These are phyloP conservation scores for Drosophila siamana DNA, from an alignment of 2,888 invertebrate species.

Conservation along the genomic window DNA sequence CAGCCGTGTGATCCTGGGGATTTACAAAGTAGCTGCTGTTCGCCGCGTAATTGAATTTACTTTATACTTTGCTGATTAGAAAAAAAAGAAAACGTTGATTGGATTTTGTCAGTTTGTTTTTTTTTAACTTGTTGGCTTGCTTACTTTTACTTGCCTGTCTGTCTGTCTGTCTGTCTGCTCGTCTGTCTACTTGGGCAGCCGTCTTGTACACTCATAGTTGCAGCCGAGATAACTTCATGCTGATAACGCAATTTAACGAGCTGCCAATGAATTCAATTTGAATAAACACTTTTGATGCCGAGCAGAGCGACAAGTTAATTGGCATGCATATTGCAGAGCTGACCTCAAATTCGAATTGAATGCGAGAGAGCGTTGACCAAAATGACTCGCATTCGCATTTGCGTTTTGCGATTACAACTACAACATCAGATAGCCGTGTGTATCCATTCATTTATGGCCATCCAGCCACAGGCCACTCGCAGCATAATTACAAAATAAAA, in stretches of 20 bases:
- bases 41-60: slow-evolving; percentile 79
- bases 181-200: slow-evolving; percentile 6
- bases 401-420: slow-evolving; percentile 32
- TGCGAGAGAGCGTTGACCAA: slow-evolving; percentile 19
- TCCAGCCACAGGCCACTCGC: slow-evolving; percentile 34
- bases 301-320: no score
- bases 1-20: slow-evolving; percentile 74
- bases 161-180: slow-evolving; percentile 4
- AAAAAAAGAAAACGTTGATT: slow-evolving; percentile 66
- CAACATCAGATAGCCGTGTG: background rate
- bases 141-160: background rate
- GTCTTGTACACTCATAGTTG: background rate
- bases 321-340: slow-evolving; percentile 8
- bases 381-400: slow-evolving; percentile 6
- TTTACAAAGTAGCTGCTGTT: slow-evolving; percentile 71
- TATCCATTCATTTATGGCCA: slow-evolving; percentile 18
- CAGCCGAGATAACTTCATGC: background rate
- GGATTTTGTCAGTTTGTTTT: slow-evolving; percentile 61
- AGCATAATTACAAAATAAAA: slow-evolving; percentile 52
- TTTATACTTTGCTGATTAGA: slow-evolving; percentile 79
- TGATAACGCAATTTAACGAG: slow-evolving; percentile 3
- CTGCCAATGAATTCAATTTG: background rate
- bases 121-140: slow-evolving; percentile 11
- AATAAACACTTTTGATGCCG: background rate
- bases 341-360: slow-evolving; percentile 40